phyloP scores from a whole-genome alignment of 2,888 invertebrate species.

The Stegophylla sp. region DNA sequence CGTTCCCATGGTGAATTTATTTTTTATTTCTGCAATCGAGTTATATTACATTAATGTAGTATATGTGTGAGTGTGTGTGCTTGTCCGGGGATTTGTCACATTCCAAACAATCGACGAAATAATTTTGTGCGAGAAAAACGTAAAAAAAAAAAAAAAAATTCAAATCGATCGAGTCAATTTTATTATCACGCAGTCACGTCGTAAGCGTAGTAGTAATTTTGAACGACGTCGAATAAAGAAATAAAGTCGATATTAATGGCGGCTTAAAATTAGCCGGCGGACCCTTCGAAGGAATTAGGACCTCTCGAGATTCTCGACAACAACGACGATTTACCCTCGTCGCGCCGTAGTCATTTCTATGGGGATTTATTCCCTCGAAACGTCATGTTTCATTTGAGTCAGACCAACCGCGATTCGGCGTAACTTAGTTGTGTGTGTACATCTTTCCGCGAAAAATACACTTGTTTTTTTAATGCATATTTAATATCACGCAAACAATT shows the following conservation, averaged over 20 bases:
- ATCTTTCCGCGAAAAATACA: neutral
- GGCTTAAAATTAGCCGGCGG: slow-evolving; percentile 34
- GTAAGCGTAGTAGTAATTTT: neutral
- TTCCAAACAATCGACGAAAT: neutral
- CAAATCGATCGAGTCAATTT: too few relatives aligned
- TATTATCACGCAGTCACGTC: neutral
- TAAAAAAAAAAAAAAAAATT: neutral
- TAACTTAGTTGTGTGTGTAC: too few relatives aligned
- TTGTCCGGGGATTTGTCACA: too few relatives aligned
- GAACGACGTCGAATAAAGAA: slow-evolving; percentile 4
- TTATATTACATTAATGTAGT: neutral
- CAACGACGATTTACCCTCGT: neutral
- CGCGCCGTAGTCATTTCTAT: neutral
- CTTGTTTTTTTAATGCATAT: neutral
- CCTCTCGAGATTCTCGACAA: slow-evolving; percentile 26
- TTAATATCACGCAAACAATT: slow-evolving; percentile 20
- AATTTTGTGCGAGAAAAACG: neutral
- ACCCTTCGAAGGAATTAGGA: slow-evolving; percentile 20
- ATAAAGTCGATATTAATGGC: slow-evolving; percentile 10
- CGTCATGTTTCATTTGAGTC: slow-evolving; percentile 35
- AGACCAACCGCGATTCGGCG: slow-evolving; percentile 1
- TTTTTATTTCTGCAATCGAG: too few relatives aligned
- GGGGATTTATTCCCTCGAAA: slow-evolving; percentile 38
- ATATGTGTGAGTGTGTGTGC: neutral
- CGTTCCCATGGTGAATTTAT: neutral